These are phyloP conservation scores for Perccottus glenii DNA, from an alignment of 2,113 vertebrate species.

Conservation along the genomic window DNA sequence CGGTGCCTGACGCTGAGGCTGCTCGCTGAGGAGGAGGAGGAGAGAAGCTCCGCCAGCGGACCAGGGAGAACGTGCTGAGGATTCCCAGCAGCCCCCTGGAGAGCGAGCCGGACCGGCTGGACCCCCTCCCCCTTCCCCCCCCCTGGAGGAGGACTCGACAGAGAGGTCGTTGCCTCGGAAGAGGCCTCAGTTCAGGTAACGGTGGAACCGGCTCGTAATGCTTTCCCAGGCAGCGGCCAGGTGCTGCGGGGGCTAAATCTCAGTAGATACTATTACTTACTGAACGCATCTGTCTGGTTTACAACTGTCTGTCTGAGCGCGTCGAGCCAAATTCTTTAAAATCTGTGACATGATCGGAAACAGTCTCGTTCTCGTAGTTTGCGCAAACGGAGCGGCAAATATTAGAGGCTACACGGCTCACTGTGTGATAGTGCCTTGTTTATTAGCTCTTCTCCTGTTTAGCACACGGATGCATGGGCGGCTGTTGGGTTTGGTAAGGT, in stretches of 20 bases:
- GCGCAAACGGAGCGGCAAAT: conserved; percentile 60
- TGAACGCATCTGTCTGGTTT: conserved; percentile 11
- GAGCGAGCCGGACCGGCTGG: conserved; percentile 66
- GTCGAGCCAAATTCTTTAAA: conserved; percentile 1
- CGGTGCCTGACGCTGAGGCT: no score
- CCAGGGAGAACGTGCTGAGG: conserved; percentile 69
- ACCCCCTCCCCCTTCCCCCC: conserved; percentile 31
- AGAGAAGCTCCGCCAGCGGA: conserved; percentile 65
- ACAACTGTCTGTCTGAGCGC: conserved; percentile 20
- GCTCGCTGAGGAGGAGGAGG: conserved; percentile 42
- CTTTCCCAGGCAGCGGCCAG: conserved; percentile 36
- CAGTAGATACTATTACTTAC: conserved; percentile 37
- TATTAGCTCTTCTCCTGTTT: conserved; percentile 1
- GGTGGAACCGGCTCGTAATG: conserved; percentile 5
- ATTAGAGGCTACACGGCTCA: neutral
- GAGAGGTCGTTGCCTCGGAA: conserved; percentile 71
- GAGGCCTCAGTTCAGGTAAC: conserved; percentile 79
- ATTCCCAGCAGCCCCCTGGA: conserved; percentile 69
- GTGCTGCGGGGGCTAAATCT: conserved; percentile 39
- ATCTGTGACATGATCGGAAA: conserved; percentile 15
- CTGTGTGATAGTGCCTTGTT: neutral
- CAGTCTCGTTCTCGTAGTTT: conserved; percentile 25
- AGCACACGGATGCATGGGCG: neutral
- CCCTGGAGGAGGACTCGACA: conserved; percentile 69
- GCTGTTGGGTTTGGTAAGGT: neutral